A percentile compares a stretch with the other conserved stretches of the same genome.
Conservation (phyloP, 2,888 invertebrate genomes). For the Athalia rosae region DNA sequence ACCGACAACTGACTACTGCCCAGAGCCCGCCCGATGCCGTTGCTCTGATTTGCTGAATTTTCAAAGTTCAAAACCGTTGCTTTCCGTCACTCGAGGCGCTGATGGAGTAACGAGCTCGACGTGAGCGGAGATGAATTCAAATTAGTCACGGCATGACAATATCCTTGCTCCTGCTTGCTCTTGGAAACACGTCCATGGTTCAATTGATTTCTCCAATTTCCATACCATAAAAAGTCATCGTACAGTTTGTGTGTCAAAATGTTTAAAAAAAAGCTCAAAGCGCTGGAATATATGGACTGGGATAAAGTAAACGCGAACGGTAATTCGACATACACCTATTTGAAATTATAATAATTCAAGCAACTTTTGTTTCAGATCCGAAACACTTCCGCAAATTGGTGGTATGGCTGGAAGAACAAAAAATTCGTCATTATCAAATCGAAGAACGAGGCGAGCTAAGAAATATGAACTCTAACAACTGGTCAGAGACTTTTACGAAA, state of each 20-base stretch:
- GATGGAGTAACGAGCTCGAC: not conserved
- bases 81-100: not conserved
- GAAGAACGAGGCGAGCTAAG: constrained; percentile 87
- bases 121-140: not conserved
- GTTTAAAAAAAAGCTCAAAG: constrained; percentile 85
- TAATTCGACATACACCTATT: constrained; percentile 68
- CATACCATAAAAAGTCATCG: not conserved
- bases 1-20: too few species aligned
- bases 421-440: constrained; percentile 90
- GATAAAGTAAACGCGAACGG: constrained; percentile 83
- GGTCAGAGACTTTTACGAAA: constrained; percentile 83
- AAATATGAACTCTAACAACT: constrained; percentile 79
- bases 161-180: too few species aligned
- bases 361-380: constrained; percentile 79
- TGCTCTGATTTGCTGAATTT: not conserved
- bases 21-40: too few species aligned
- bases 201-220: not conserved
- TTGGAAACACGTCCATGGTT: too few species aligned
- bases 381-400: constrained; percentile 87
- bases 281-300: constrained; percentile 86
- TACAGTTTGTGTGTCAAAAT: constrained; percentile 73
- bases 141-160: not conserved
- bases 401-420: constrained; percentile 95
- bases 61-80: constrained; percentile 30
- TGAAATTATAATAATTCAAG: not conserved